Percentiles rank a stretch among this genome's conserved stretches.
Evolutionary conservation across 2,888 invertebrate species (phyloP).

Genomic region (Electrophaes corylata): DNA sequence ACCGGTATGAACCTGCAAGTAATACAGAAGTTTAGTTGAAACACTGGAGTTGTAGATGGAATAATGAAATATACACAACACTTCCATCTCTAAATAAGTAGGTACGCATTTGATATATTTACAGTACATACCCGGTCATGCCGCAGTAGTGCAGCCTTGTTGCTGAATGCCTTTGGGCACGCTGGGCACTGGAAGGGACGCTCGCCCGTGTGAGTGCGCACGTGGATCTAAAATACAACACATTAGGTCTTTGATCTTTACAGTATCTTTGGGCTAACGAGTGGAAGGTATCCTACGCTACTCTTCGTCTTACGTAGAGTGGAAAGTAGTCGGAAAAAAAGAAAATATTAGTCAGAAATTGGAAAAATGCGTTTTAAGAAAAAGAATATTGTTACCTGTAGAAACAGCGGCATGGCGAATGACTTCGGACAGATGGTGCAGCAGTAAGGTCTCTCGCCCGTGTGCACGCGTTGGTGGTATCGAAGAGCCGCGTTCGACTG

Average conservation of each 20-base stretch:
- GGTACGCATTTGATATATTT: too few species aligned
- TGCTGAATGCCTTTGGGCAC: slow-evolving; percentile 64
- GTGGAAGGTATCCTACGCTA: too few species aligned
- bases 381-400: slow-evolving; percentile 40
- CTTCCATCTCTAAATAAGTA: too few species aligned
- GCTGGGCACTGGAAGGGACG: slow-evolving; percentile 59
- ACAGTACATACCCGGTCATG: slow-evolving; percentile 58
- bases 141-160: slow-evolving; percentile 61
- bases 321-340: too few species aligned
- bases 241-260: neutral
- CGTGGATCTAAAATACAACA: slow-evolving; percentile 16
- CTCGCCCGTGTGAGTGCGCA: slow-evolving; percentile 65
- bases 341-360: too few species aligned
- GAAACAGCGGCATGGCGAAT: slow-evolving; percentile 50
- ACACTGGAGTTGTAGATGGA: neutral
- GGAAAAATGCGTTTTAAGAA: too few species aligned
- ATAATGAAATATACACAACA: too few species aligned
- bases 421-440: slow-evolving; percentile 54
- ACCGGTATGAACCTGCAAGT: slow-evolving; percentile 66
- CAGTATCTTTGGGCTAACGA: too few species aligned
- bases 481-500: slow-evolving; percentile 56
- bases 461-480: slow-evolving; percentile 57
- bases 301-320: too few species aligned
- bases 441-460: slow-evolving; percentile 46
- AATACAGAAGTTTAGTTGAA: neutral